phyloP scores from a whole-genome alignment of 2,888 invertebrate genomes.

The Odontocerum albicorne region DNA sequence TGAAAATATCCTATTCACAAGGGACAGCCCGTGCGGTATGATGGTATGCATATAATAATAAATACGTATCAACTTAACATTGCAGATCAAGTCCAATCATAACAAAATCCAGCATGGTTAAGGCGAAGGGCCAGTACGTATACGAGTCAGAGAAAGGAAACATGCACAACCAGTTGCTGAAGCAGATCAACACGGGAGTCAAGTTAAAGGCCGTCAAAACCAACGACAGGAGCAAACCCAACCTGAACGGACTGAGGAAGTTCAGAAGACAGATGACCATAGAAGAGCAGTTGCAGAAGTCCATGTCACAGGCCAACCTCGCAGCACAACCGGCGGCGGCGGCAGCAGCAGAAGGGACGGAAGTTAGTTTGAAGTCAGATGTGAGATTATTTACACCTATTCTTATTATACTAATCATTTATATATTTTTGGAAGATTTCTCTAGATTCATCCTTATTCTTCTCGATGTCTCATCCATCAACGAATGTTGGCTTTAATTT shows the following conservation, averaged over 20 bases:
- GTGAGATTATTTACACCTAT: too few relatives aligned
- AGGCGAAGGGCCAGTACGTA: constrained; percentile 78
- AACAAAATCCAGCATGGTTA: constrained; percentile 60
- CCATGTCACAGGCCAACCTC: constrained; percentile 67
- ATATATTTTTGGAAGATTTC: too few relatives aligned
- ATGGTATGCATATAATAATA: too few relatives aligned
- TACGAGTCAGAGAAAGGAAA: constrained; percentile 85
- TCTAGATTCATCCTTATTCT: too few relatives aligned
- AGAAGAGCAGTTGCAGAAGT: constrained; percentile 85
- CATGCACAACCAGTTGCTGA: constrained; percentile 77
- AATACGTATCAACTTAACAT: too few relatives aligned
- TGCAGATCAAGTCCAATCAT: constrained; percentile 63
- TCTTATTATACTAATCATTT: too few relatives aligned
- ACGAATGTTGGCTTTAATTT: too few relatives aligned
- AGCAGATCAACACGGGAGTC: constrained; percentile 79
- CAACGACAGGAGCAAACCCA: constrained; percentile 85
- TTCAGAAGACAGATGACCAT: constrained; percentile 88
- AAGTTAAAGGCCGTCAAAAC: constrained; percentile 74
- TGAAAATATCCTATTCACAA: too few relatives aligned
- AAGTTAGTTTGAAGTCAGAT: background rate
- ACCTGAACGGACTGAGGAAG: constrained; percentile 80
- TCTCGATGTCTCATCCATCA: too few relatives aligned
- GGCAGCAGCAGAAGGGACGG: background rate
- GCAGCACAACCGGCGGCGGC: constrained; percentile 48
- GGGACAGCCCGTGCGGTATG: too few relatives aligned